Conservation (phyloP, 2,888 invertebrate species). For the Dryococelus australis region DNA sequence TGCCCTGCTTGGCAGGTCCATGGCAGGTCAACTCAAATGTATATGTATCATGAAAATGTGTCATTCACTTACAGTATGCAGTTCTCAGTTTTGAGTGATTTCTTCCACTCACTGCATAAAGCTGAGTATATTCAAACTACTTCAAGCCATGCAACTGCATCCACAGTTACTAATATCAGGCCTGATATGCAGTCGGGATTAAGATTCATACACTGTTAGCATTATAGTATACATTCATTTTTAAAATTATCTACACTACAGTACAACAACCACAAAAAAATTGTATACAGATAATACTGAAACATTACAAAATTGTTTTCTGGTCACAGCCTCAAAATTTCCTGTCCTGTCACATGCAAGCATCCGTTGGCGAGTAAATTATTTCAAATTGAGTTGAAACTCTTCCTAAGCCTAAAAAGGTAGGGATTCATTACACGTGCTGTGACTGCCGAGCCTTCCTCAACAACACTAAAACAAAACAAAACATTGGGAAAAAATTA, state of each 20-base stretch:
- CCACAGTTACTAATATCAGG: no score
- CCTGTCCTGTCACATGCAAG: not conserved
- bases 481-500: not conserved
- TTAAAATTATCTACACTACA: not conserved
- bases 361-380: not conserved
- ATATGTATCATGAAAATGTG: no score
- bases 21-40: no score
- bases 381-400: constrained; percentile 37
- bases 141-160: no score
- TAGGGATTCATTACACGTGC: constrained; percentile 36
- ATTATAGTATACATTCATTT: no score
- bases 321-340: not conserved
- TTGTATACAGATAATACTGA: not conserved
- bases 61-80: no score
- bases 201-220: no score
- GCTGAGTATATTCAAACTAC: no score
- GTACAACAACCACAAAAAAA: not conserved
- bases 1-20: no score
- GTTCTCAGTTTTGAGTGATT: no score
- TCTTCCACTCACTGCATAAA: no score
- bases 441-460: not conserved
- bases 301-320: not conserved
- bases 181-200: no score
- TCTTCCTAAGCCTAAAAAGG: constrained; percentile 37
- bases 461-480: constrained; percentile 12